Evolutionary conservation across 2,888 invertebrate genomes (phyloP), one percentile per base, ranked within the genome.

Genomic region (Heteropelma amictum): DNA sequence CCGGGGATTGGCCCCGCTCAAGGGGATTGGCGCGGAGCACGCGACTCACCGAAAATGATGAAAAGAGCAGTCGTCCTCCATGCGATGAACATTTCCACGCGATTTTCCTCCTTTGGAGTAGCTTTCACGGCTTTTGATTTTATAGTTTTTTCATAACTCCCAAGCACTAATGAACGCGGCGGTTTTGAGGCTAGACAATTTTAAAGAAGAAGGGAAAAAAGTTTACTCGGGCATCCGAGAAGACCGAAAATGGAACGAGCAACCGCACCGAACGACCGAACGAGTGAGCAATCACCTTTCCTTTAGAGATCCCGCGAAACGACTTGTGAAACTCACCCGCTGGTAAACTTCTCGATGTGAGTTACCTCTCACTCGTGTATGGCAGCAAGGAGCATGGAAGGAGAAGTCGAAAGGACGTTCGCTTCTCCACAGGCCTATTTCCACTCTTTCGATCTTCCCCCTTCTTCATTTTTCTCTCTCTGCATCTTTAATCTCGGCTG

Each of bases 401-500:
- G 77, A 53, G 77, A 72, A 77, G 69, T 69, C 61, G 79, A 79
- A 79, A 76, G 78, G 77, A 78, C 78, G 72, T 74, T 63, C 60
- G 61, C 53, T 61, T 54, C 38, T 51, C 69, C 69, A 54, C 45
- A 75, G 78, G 45, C 78, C 78, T 73, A 77, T 75, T 78, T 78
- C 61, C 77, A 72, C 64, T 60, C 17, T 17, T 26, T 40, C 8
- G 8, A 5, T 61, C 26, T 64, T 58, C 69, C 51, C 49, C 58
- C 38, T n/a, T n/a, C n/a, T n/a, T n/a, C n/a, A n/a, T n/a, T n/a
- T n/a, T n/a, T n/a, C n/a, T n/a, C n/a, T n/a, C n/a, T n/a, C n/a
- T n/a, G n/a, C n/a, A n/a, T n/a, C n/a, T n/a, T n/a, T n/a, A n/a
- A n/a, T n/a, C n/a, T n/a, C n/a, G n/a, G n/a, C n/a, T n/a, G n/a